Conservation (phyloP, 1,140 invertebrate genomes). For the Planococcus citri region DNA sequence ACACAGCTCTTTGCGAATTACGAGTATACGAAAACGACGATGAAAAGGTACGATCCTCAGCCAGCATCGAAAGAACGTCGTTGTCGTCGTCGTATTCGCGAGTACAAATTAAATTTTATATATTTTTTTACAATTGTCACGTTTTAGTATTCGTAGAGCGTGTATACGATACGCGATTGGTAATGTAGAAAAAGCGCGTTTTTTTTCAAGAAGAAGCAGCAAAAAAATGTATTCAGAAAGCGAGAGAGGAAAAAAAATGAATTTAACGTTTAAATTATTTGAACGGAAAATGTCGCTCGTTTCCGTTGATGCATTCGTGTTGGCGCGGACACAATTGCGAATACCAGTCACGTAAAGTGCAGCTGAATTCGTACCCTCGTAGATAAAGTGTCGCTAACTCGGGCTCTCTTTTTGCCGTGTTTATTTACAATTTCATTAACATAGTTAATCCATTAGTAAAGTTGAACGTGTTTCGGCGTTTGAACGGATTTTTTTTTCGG, state of each 20-base stretch:
- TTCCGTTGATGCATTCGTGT: background rate
- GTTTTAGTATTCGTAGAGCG: background rate
- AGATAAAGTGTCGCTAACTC: background rate
- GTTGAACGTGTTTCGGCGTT: too few relatives aligned
- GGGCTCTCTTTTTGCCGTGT: background rate
- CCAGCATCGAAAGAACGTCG: too few relatives aligned
- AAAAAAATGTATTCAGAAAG: background rate
- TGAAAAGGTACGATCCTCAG: too few relatives aligned
- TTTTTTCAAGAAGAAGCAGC: background rate
- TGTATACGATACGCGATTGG: background rate
- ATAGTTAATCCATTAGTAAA: conserved; percentile 1
- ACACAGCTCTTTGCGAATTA: too few relatives aligned
- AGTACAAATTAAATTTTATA: background rate
- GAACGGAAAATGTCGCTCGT: background rate
- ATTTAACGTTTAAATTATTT: conserved; percentile 5
- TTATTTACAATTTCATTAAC: conserved; percentile 4
- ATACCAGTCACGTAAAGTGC: background rate
- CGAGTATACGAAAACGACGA: background rate
- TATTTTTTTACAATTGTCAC: background rate
- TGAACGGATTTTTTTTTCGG: too few relatives aligned
- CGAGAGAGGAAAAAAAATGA: background rate
- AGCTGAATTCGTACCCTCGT: background rate
- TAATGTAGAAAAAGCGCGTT: background rate
- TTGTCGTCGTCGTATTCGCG: too few relatives aligned
- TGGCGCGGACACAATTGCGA: background rate